Evolutionary conservation across 2,113 vertebrate genomes (phyloP), one percentile per base, ranked within the genome.

Genomic region (Pogona vitticeps): DNA sequence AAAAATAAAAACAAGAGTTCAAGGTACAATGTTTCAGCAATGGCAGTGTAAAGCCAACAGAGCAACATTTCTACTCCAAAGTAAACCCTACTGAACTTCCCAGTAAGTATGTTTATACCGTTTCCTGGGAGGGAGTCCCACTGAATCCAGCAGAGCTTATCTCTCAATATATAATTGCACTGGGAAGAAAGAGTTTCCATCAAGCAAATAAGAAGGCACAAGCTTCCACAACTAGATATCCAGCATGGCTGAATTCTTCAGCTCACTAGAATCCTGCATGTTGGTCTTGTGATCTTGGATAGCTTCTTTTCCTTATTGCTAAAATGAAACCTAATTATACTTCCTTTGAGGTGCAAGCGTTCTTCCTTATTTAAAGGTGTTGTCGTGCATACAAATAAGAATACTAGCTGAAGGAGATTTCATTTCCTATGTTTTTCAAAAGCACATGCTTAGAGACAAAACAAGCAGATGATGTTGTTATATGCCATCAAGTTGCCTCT

Each of bases 391-490:
- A 58, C 36, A 76, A 63, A 84, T 73, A 63, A 76, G 82, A 40
- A 56, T 12, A 70, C 61, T 15, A 84, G 38, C 58, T 76, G 28
- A 65, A 65, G 72, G 28, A 76, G 40, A 63, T 76, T 84, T 84
- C 73, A 84, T 40, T 76, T 61, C 21, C 71, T 76, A 28, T 84
- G 61, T 75, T 26, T 84, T 76, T 76, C 17, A 28, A 65, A 65
- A 75, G 56, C 71, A 84, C 59, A 63, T 63, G 82, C 70, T 84
- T 17, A 59, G 36, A 76, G 38, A 65, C 72, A 84, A 84, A 84
- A 28, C 72, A 46, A 2, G 18, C 18, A 68, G 31, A 65, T 33
- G 33, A 40, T 73, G 23, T 8, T 59, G 46, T 73, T 28, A 18
- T 52, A 10, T 52, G 46, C 46, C 46, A 6, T 52, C 46, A 52